Evolutionary conservation across 2,888 invertebrate genomes (phyloP), one percentile per base, ranked within the genome.

Genomic region (Protodeltote pygarga): DNA sequence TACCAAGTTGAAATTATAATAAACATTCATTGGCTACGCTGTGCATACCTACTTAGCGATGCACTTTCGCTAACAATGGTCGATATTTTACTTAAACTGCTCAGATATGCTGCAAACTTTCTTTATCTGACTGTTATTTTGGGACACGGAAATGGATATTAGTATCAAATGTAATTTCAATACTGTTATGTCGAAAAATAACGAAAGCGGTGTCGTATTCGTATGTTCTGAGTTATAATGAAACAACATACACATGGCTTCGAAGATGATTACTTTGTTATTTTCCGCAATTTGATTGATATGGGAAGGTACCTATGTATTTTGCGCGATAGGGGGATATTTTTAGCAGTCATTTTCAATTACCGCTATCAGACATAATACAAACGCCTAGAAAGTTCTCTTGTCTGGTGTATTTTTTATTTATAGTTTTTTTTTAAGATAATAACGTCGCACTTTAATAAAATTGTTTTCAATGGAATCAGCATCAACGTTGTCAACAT

Each of bases 201-300:
- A 32, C 9, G 15, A 29, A 32, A n/a, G n/a, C 9, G 15, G 23
- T 35, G 33, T 37, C 29, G 10, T 35, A 38, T 31, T 39, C 24
- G 27, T 44, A 34, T 33, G 23, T 23, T 24, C 33, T 49, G 50
- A 39, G 49, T 25, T n/a, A 11, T 27, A 27, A 35, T 55, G 35
- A 54, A 69, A 64, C 54, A 39, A 46, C 46, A 53, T 42, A 38
- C 51, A 38, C 51, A 64, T 45, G 73, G 64, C 54, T 72, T 73
- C 72, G 5, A 32, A 53, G 31, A 39, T 67, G 72, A 71, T 73
- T 68, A 46, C 57, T 57, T 47, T 40, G 70, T 73, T 71, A 57
- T 68, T 79, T 75, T 75, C 75, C 73, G 51, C 25, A 44, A 29
- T 59, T 51, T 70, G 65, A 63, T 70, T 57, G 65, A 68, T 71